Percentiles rank a stretch among this genome's conserved stretches.
Evolutionary conservation across 2,113 vertebrate genomes (phyloP).

Genomic region (Oceanodroma tethys): DNA sequence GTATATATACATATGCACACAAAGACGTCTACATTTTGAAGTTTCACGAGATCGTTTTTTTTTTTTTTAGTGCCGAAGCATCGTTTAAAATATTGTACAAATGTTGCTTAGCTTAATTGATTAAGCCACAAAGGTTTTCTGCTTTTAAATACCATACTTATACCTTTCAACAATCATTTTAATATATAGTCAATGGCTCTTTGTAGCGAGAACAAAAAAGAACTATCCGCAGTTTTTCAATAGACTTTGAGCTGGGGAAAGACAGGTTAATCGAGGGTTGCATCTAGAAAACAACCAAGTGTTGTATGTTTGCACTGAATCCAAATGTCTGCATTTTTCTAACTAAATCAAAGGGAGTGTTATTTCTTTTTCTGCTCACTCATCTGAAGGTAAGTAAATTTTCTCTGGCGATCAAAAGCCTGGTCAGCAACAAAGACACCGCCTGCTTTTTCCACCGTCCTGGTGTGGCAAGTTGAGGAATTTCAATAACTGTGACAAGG

Average conservation of each 20-base stretch:
- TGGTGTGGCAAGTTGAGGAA: slow-evolving; percentile 84
- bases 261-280: slow-evolving; percentile 86
- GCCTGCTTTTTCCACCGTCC: slow-evolving; percentile 84
- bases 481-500: slow-evolving; percentile 88
- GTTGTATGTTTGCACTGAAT: slow-evolving; percentile 89
- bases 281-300: slow-evolving; percentile 85
- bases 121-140: slow-evolving; percentile 73
- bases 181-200: slow-evolving; percentile 82
- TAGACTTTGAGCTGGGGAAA: slow-evolving; percentile 82
- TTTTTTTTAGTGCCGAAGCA: background rate
- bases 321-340: slow-evolving; percentile 87
- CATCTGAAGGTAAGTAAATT: slow-evolving; percentile 90
- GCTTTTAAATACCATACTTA: slow-evolving; percentile 75
- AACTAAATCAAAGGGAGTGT: slow-evolving; percentile 88
- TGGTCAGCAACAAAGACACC: slow-evolving; percentile 85
- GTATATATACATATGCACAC: background rate
- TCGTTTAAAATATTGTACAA: slow-evolving; percentile 63
- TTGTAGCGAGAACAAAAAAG: slow-evolving; percentile 80
- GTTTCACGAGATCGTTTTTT: background rate
- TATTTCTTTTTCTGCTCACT: slow-evolving; percentile 88
- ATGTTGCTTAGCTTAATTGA: slow-evolving; percentile 76
- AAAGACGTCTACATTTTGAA: slow-evolving; percentile 17
- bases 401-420: slow-evolving; percentile 88
- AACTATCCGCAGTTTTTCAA: slow-evolving; percentile 80
- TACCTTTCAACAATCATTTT: slow-evolving; percentile 80